Conservation (phyloP, 2,797 vertebrate species). For the Hippoglossus hippoglossus region DNA sequence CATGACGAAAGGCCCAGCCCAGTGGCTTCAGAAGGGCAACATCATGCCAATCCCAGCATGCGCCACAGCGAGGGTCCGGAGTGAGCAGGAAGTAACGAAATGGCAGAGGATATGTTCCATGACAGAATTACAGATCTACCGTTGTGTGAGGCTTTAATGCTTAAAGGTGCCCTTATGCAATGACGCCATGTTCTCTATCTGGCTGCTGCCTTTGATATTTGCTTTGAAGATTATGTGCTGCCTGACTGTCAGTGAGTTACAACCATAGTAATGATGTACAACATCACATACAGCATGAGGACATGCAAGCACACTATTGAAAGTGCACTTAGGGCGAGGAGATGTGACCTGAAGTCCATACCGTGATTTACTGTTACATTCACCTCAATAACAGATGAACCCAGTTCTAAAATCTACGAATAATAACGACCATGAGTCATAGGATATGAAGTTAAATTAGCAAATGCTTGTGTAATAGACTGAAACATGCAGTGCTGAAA, state of each 20-base stretch:
- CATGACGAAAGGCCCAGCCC: constrained; percentile 51
- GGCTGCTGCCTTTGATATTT: constrained; percentile 58
- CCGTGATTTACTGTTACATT: not conserved
- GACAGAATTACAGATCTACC: constrained; percentile 68
- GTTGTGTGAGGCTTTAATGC: constrained; percentile 59
- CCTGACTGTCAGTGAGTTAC: constrained; percentile 45
- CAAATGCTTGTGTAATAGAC: not conserved
- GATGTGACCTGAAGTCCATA: constrained; percentile 9
- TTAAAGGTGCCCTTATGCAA: constrained; percentile 68
- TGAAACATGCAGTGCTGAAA: too few relatives aligned
- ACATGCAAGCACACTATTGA: not conserved
- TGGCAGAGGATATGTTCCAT: constrained; percentile 62
- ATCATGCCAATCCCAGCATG: constrained; percentile 52
- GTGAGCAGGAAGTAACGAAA: constrained; percentile 50
- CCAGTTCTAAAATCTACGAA: not conserved
- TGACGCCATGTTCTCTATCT: constrained; percentile 58
- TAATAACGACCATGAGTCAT: not conserved
- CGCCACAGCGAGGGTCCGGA: constrained; percentile 36
- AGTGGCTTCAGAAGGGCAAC: constrained; percentile 64
- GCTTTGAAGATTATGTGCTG: constrained; percentile 67
- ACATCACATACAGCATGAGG: constrained; percentile 13
- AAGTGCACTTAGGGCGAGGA: not conserved
- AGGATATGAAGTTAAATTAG: not conserved
- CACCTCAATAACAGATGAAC: not conserved
- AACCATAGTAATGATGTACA: constrained; percentile 38